phyloP scores from a whole-genome alignment of 1,140 invertebrate species.

The Chironomus tepperi region DNA sequence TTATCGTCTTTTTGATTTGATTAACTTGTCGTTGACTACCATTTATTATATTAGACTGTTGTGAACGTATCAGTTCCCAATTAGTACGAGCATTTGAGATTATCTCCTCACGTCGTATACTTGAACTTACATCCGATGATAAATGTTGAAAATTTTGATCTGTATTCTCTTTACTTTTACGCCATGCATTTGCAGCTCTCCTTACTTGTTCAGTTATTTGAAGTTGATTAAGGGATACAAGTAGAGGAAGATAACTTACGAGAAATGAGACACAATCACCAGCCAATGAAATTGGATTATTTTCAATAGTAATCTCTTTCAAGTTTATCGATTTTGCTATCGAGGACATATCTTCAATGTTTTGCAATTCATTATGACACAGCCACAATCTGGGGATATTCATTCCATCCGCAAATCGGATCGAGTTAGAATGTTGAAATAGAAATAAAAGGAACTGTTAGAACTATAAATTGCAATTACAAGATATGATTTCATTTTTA shows the following conservation, averaged over 20 bases:
- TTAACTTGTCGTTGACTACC: constrained; percentile 27
- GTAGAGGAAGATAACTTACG: constrained; percentile 64
- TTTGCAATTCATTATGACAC: constrained; percentile 42
- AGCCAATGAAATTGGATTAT: constrained; percentile 68
- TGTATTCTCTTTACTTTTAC: constrained; percentile 61
- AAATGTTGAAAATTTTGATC: constrained; percentile 56
- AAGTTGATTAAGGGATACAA: constrained; percentile 61
- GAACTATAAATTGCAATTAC: too few species aligned
- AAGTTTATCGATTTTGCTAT: constrained; percentile 62
- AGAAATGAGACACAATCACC: constrained; percentile 69
- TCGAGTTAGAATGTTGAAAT: too few species aligned
- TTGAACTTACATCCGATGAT: constrained; percentile 55
- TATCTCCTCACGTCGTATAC: constrained; percentile 60
- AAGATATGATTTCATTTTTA: too few species aligned
- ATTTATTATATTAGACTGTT: constrained; percentile 47
- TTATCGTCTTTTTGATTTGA: constrained; percentile 22
- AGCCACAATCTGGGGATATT: constrained; percentile 31
- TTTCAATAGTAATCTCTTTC: constrained; percentile 74
- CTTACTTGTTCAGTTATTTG: constrained; percentile 67
- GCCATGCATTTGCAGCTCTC: constrained; percentile 63
- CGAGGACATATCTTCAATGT: constrained; percentile 72
- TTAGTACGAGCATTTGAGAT: constrained; percentile 73
- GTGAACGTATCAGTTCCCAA: constrained; percentile 65
- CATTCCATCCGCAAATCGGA: too few species aligned
- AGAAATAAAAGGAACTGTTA: too few species aligned